A percentile compares a stretch with the other conserved stretches of the same genome.
Conservation (phyloP, 2,797 vertebrate genomes). For the Gouania willdenowi region DNA sequence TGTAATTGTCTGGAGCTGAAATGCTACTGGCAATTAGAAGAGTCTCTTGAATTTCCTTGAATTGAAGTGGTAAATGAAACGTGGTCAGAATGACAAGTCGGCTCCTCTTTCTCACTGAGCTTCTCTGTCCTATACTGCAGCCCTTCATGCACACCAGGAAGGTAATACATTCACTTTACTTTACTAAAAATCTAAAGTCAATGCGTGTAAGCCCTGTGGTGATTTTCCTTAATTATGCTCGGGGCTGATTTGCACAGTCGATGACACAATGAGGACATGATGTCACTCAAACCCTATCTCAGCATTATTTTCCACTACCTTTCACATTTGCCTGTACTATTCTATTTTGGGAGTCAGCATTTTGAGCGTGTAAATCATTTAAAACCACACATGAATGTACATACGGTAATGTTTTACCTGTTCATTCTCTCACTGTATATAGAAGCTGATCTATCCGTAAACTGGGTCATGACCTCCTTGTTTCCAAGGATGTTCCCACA, state of each 20-base stretch:
- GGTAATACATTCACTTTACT: slow-evolving; percentile 44
- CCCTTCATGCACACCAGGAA: slow-evolving; percentile 27
- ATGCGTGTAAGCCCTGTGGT: slow-evolving; percentile 44
- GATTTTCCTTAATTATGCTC: slow-evolving; percentile 58
- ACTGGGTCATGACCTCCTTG: slow-evolving; percentile 47
- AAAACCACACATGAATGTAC: slow-evolving; percentile 29
- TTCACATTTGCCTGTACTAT: slow-evolving; percentile 7
- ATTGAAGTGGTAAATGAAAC: slow-evolving; percentile 69
- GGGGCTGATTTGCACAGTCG: slow-evolving; percentile 50
- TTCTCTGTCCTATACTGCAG: slow-evolving; percentile 49
- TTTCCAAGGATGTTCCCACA: slow-evolving; percentile 34
- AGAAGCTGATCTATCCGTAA: slow-evolving; percentile 46
- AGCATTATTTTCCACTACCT: not conserved
- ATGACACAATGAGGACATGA: slow-evolving; percentile 62
- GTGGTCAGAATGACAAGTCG: slow-evolving; percentile 68
- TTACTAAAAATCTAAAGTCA: slow-evolving; percentile 54
- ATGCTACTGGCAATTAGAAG: slow-evolving; percentile 66
- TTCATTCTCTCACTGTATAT: no score
- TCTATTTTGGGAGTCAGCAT: slow-evolving; percentile 16
- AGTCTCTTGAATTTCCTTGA: slow-evolving; percentile 69
- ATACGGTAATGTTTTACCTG: no score
- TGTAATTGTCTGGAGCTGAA: slow-evolving; percentile 44
- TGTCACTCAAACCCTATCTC: slow-evolving; percentile 45
- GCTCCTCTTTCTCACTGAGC: slow-evolving; percentile 48
- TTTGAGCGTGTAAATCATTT: slow-evolving; percentile 28